Conservation (phyloP, 2,888 invertebrate species). For the Protophormia terraenovae region DNA sequence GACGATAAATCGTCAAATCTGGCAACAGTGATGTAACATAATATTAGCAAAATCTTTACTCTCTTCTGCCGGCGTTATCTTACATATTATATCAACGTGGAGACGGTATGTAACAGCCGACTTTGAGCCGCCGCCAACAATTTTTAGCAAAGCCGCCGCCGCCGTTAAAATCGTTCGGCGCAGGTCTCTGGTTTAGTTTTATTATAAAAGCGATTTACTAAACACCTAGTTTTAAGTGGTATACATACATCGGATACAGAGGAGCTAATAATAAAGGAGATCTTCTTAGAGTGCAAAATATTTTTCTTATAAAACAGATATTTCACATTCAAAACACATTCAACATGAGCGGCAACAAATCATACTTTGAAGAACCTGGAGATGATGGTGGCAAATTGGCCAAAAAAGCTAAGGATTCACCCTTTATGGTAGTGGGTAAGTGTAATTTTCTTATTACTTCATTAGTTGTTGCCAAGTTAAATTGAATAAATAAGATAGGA, state of each 20-base stretch:
- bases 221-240: background rate
- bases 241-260: background rate
- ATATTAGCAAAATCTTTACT: too few species aligned
- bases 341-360: slow-evolving; percentile 76
- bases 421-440: slow-evolving; percentile 88
- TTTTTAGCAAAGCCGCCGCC: too few species aligned
- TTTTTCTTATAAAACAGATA: background rate
- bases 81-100: too few species aligned
- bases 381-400: slow-evolving; percentile 82
- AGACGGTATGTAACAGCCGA: too few species aligned
- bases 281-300: background rate
- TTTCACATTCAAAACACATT: background rate
- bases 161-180: background rate
- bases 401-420: slow-evolving; percentile 87
- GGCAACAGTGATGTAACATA: too few species aligned
- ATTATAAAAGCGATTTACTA: slow-evolving; percentile 12
- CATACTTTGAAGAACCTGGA: slow-evolving; percentile 75
- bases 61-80: too few species aligned
- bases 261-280: background rate
- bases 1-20: too few species aligned
- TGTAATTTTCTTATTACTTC: slow-evolving; percentile 64
- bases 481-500: background rate
- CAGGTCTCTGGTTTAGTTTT: background rate
- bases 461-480: slow-evolving; percentile 16
- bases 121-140: too few species aligned